Evolutionary conservation across 2,888 invertebrate species (phyloP).

Genomic region (Aspidiotus destructor): DNA sequence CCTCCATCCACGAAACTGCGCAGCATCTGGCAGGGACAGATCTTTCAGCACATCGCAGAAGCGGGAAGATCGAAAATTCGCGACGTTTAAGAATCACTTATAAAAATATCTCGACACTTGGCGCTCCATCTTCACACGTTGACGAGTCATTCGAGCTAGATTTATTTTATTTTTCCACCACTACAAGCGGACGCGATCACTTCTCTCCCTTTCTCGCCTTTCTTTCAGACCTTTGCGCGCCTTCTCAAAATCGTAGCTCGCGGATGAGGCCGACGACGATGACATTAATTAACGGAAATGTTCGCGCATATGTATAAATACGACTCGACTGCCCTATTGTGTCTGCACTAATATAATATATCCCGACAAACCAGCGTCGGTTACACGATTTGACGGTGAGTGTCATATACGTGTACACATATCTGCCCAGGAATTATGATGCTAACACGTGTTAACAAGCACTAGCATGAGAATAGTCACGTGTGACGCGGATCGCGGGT

Average conservation of each 20-base stretch:
- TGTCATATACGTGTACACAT: not conserved
- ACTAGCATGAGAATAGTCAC: not conserved
- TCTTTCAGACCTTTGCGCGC: too few relatives aligned
- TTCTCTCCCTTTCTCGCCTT: constrained; percentile 6
- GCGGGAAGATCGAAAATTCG: constrained; percentile 1
- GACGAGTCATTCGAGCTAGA: constrained; percentile 30
- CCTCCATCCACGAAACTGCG: too few relatives aligned
- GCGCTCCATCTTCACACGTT: constrained; percentile 19
- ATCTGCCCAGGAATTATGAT: not conserved
- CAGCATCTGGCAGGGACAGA: too few relatives aligned
- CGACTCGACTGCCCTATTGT: not conserved
- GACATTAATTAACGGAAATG: constrained; percentile 33
- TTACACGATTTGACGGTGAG: constrained; percentile 1
- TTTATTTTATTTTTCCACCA: constrained; percentile 17
- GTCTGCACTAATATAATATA: constrained; percentile 2
- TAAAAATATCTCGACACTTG: constrained; percentile 24
- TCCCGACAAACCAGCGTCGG: not conserved
- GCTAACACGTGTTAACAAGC: constrained; percentile 1
- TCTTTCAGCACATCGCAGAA: too few relatives aligned
- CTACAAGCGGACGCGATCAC: not conserved
- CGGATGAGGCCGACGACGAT: constrained; percentile 6
- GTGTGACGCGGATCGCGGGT: not conserved
- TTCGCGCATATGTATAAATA: constrained; percentile 27
- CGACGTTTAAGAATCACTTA: constrained; percentile 16
- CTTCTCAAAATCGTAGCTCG: too few relatives aligned